Percentiles rank a stretch among this genome's conserved stretches.
Evolutionary conservation across 2,113 vertebrate species (phyloP).

Genomic region (Phoxinus phoxinus): DNA sequence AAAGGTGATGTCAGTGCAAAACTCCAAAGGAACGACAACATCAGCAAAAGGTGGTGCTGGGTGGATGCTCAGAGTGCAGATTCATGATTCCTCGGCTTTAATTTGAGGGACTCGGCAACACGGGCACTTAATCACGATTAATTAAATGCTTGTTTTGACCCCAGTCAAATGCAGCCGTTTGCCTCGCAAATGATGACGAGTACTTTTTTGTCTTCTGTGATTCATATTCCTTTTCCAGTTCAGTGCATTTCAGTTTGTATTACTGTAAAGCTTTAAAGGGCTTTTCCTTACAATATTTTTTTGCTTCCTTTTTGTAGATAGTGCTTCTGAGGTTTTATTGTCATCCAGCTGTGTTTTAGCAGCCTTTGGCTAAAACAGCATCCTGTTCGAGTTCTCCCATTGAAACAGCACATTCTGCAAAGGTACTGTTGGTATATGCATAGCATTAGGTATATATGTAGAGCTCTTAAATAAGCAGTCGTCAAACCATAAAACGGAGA

Average conservation of each 20-base stretch:
- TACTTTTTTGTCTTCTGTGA: background rate
- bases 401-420: slow-evolving; percentile 65
- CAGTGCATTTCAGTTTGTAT: slow-evolving; percentile 23
- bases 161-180: slow-evolving; percentile 39
- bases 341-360: slow-evolving; percentile 35
- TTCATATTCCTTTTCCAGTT: slow-evolving; percentile 27
- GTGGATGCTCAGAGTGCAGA: slow-evolving; percentile 49
- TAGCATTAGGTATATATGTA: slow-evolving; percentile 59
- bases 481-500: slow-evolving; percentile 20
- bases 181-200: slow-evolving; percentile 16
- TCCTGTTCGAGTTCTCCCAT: slow-evolving; percentile 43
- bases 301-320: slow-evolving; percentile 1
- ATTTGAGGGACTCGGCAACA: slow-evolving; percentile 34
- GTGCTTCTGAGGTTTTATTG: slow-evolving; percentile 28
- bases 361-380: slow-evolving; percentile 44
- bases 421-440: slow-evolving; percentile 56
- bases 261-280: slow-evolving; percentile 48
- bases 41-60: slow-evolving; percentile 56
- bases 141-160: slow-evolving; percentile 48
- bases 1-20: slow-evolving; percentile 52
- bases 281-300: slow-evolving; percentile 2
- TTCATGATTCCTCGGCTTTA: slow-evolving; percentile 41
- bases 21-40: slow-evolving; percentile 37
- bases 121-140: slow-evolving; percentile 42
- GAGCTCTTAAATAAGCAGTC: slow-evolving; percentile 32